Percentiles rank a stretch among this genome's conserved stretches.
phyloP scores from a whole-genome alignment of 2,888 invertebrate species.

The Hyposoter dolosus region DNA sequence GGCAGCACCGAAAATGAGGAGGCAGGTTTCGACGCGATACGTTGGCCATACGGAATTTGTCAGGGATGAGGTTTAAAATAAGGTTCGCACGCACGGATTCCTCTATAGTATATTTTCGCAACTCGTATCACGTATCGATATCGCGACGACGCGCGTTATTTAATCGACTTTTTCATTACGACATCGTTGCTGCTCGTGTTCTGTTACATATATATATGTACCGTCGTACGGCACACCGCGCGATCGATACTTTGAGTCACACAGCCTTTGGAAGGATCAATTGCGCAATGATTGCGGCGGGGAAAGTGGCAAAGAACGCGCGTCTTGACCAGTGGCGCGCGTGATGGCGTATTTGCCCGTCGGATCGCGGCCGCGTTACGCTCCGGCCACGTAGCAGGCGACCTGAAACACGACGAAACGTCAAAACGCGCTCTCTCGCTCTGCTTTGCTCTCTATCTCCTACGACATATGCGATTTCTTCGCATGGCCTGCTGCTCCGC shows the following conservation, averaged over 20 bases:
- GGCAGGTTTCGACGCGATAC: no score
- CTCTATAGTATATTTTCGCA: conserved; percentile 58
- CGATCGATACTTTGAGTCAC: neutral
- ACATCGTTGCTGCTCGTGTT: no score
- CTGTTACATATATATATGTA: no score
- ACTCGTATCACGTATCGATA: conserved; percentile 49
- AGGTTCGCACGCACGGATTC: conserved; percentile 38
- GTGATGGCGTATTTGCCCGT: no score
- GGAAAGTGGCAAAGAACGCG: conserved; percentile 77
- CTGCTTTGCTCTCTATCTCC: no score
- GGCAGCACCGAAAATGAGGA: no score
- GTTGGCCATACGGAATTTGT: conserved; percentile 12
- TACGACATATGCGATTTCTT: no score
- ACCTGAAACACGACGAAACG: conserved; percentile 50
- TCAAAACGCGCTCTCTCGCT: neutral
- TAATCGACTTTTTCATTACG: conserved; percentile 68
- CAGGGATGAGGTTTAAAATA: conserved; percentile 14
- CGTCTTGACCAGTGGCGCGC: no score
- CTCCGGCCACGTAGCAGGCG: conserved; percentile 56
- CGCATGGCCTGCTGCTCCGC: no score
- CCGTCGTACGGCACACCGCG: no score
- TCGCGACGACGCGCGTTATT: conserved; percentile 61
- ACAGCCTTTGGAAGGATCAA: conserved; percentile 19
- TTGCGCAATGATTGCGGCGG: conserved; percentile 77
- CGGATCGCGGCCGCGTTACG: no score